phyloP scores from a whole-genome alignment of 2,888 invertebrate species.

The Chalcosyrphus nemorum region DNA sequence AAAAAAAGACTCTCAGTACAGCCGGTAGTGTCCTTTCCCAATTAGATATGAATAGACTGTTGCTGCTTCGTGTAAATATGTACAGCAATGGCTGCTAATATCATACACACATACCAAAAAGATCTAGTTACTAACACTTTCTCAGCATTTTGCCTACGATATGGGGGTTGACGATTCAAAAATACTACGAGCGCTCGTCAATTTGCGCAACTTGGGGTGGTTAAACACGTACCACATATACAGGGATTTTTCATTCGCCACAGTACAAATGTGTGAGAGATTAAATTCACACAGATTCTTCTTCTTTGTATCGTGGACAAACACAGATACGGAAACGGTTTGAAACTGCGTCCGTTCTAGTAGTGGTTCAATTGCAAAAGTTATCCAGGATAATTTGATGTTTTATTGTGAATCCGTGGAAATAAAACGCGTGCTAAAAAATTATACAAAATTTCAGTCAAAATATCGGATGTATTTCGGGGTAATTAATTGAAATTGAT shows the following conservation, averaged over 20 bases:
- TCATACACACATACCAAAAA: background rate
- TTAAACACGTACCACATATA: slow-evolving; percentile 26
- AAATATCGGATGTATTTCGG: slow-evolving; percentile 12
- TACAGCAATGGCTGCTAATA: slow-evolving; percentile 64
- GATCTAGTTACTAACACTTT: slow-evolving; percentile 26
- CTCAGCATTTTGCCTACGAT: slow-evolving; percentile 6
- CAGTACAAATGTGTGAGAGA: slow-evolving; percentile 40
- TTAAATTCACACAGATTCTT: slow-evolving; percentile 1
- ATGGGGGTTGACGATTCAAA: slow-evolving; percentile 50
- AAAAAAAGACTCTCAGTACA: slow-evolving; percentile 57
- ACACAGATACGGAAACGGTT: background rate
- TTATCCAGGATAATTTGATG: slow-evolving; percentile 59
- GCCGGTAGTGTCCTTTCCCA: slow-evolving; percentile 66
- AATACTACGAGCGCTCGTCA: slow-evolving; percentile 13
- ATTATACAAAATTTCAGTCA: slow-evolving; percentile 9
- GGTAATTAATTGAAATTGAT: slow-evolving; percentile 40
- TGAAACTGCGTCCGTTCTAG: background rate
- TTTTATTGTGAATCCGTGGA: slow-evolving; percentile 60
- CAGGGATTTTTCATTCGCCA: slow-evolving; percentile 51
- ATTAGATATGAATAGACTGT: slow-evolving; percentile 72
- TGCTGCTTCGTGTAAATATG: slow-evolving; percentile 60
- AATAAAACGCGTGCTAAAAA: slow-evolving; percentile 55
- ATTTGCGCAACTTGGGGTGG: slow-evolving; percentile 59
- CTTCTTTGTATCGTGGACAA: background rate
- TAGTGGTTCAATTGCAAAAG: slow-evolving; percentile 61